Conservation (phyloP, 30 jellyfish, hydroid and myxozoan genomes). For the Thelohanellus kitauei region DNA sequence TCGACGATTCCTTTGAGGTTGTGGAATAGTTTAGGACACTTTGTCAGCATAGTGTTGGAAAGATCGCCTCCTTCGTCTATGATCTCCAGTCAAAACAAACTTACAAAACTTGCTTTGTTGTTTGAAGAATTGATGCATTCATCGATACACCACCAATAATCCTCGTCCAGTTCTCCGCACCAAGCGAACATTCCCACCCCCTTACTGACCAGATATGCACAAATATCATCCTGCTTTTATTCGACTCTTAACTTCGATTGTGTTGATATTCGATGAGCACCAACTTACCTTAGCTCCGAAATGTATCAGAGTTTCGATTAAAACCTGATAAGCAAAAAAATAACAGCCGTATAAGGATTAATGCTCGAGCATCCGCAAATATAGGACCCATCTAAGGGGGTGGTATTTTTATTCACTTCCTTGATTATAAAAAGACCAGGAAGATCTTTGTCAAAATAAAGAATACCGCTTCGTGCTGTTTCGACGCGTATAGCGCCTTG, state of each 20-base stretch:
- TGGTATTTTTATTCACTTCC: too few relatives aligned
- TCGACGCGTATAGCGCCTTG: too few relatives aligned
- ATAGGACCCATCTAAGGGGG: too few relatives aligned
- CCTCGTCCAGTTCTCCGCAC: constrained; percentile 84
- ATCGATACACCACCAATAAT: constrained; percentile 89
- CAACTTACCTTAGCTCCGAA: constrained; percentile 80
- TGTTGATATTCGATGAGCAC: constrained; percentile 71
- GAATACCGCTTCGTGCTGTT: too few relatives aligned
- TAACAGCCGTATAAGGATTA: neutral
- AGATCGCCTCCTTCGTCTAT: constrained; percentile 83
- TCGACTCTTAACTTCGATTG: constrained; percentile 71
- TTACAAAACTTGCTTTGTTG: constrained; percentile 45
- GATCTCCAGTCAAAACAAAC: constrained; percentile 5
- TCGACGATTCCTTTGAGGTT: constrained; percentile 63
- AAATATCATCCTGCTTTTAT: too few relatives aligned
- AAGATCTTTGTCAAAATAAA: too few relatives aligned
- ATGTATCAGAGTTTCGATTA: constrained; percentile 40
- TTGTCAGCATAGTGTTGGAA: constrained; percentile 33
- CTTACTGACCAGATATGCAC: too few relatives aligned
- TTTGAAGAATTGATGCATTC: constrained; percentile 42
- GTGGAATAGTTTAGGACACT: constrained; percentile 45
- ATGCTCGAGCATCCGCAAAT: too few relatives aligned
- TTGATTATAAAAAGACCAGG: too few relatives aligned
- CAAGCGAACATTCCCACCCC: constrained; percentile 66
- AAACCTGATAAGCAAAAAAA: constrained; percentile 14